A percentile compares a stretch with the other conserved stretches of the same genome.
phyloP scores from a whole-genome alignment of 2,797 vertebrate genomes.

The Emydoidea blandingii region DNA sequence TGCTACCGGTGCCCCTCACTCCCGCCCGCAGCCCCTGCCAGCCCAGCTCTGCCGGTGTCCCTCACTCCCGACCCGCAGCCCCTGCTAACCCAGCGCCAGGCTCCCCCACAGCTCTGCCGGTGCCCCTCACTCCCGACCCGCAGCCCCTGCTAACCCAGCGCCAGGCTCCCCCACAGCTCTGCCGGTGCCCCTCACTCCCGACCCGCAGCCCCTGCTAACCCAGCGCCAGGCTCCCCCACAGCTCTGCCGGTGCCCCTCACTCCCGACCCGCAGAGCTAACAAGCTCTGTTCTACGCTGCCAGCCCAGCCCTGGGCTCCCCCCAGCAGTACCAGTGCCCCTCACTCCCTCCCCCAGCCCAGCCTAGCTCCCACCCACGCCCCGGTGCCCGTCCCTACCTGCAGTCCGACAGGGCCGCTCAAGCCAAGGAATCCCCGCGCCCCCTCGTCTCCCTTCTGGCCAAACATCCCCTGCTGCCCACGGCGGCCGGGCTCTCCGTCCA shows the following conservation, averaged over 20 bases:
- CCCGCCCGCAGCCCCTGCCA: neutral
- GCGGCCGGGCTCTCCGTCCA: slow-evolving; percentile 91
- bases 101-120: too few relatives aligned
- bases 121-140: too few relatives aligned
- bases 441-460: slow-evolving; percentile 94
- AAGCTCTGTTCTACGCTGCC: too few relatives aligned
- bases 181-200: too few relatives aligned
- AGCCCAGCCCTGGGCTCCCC: neutral
- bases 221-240: too few relatives aligned
- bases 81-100: too few relatives aligned
- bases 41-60: slow-evolving; percentile 29
- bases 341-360: neutral
- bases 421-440: slow-evolving; percentile 84
- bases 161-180: too few relatives aligned
- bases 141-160: too few relatives aligned
- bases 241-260: too few relatives aligned
- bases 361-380: neutral
- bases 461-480: slow-evolving; percentile 93
- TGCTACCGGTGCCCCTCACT: too few relatives aligned
- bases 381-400: neutral
- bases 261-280: too few relatives aligned
- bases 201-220: too few relatives aligned
- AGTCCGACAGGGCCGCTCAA: neutral
- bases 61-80: neutral
- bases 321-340: neutral